Evolutionary conservation across 2,888 invertebrate genomes (phyloP).

Genomic region (Chloroclysta siterata): DNA sequence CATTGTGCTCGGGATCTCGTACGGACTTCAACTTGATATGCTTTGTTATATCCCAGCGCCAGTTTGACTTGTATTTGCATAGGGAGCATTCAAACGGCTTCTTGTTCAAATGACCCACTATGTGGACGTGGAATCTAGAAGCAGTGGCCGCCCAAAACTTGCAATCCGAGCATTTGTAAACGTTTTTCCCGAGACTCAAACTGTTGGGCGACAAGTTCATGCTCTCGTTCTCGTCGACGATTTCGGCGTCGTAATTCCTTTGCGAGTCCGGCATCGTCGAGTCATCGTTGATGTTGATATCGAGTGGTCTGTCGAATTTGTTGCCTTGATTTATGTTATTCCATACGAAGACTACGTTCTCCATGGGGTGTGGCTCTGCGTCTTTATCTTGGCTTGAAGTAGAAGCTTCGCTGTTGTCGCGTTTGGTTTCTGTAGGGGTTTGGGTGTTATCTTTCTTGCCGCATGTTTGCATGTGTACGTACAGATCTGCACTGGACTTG

Average conservation of each 20-base stretch:
- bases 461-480: slow-evolving; percentile 90
- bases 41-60: slow-evolving; percentile 98
- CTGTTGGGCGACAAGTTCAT: slow-evolving; percentile 84
- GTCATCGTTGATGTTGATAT: slow-evolving; percentile 77
- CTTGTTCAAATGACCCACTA: slow-evolving; percentile 95
- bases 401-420: slow-evolving; percentile 61
- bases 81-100: slow-evolving; percentile 98
- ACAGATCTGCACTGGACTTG: slow-evolving; percentile 92
- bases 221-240: slow-evolving; percentile 80
- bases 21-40: slow-evolving; percentile 96
- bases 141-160: slow-evolving; percentile 97
- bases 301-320: slow-evolving; percentile 74
- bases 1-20: slow-evolving; percentile 92
- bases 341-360: slow-evolving; percentile 93
- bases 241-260: slow-evolving; percentile 68
- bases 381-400: slow-evolving; percentile 65
- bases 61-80: slow-evolving; percentile 97
- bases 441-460: slow-evolving; percentile 73
- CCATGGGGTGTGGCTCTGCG: slow-evolving; percentile 89
- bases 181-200: slow-evolving; percentile 87
- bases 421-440: slow-evolving; percentile 60
- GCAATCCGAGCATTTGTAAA: slow-evolving; percentile 96
- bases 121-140: slow-evolving; percentile 96
- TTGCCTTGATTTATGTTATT: slow-evolving; percentile 86
- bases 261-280: slow-evolving; percentile 70